phyloP scores from a whole-genome alignment of 2,797 vertebrate genomes.

The Acestrorhynchus altus region DNA sequence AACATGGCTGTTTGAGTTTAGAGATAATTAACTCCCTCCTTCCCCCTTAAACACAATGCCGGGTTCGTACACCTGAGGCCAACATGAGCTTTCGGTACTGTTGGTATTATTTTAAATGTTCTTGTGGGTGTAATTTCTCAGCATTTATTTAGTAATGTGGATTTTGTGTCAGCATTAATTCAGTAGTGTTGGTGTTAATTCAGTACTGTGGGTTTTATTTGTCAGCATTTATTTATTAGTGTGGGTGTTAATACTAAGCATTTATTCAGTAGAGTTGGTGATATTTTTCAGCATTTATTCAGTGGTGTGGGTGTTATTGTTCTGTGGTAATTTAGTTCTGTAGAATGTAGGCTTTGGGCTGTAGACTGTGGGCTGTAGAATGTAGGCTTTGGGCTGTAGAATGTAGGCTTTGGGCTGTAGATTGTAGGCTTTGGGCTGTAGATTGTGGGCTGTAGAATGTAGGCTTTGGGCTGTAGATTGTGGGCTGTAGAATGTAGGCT shows the following conservation, averaged over 20 bases:
- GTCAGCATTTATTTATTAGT: neutral
- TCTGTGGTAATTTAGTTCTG: neutral
- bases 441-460: neutral
- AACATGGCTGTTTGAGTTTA: too few relatives aligned
- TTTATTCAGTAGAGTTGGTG: neutral
- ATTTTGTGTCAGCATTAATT: neutral
- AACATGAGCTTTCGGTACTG: neutral
- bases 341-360: too few relatives aligned
- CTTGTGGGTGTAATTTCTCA: too few relatives aligned
- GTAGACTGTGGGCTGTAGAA: neutral
- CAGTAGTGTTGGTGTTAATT: neutral
- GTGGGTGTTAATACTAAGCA: neutral
- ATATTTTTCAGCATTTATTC: neutral
- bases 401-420: neutral
- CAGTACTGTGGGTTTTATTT: neutral
- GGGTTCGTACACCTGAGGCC: too few relatives aligned
- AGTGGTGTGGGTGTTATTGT: neutral
- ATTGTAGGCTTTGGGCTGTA: too few relatives aligned
- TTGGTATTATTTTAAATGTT: neutral
- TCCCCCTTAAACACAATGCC: too few relatives aligned
- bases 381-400: neutral
- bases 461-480: neutral
- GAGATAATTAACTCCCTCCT: too few relatives aligned
- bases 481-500: too few relatives aligned
- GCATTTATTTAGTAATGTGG: neutral